Evolutionary conservation across 2,888 invertebrate species (phyloP), one percentile per base, ranked within the genome.

Genomic region (Zygothrica quintamaculata): DNA sequence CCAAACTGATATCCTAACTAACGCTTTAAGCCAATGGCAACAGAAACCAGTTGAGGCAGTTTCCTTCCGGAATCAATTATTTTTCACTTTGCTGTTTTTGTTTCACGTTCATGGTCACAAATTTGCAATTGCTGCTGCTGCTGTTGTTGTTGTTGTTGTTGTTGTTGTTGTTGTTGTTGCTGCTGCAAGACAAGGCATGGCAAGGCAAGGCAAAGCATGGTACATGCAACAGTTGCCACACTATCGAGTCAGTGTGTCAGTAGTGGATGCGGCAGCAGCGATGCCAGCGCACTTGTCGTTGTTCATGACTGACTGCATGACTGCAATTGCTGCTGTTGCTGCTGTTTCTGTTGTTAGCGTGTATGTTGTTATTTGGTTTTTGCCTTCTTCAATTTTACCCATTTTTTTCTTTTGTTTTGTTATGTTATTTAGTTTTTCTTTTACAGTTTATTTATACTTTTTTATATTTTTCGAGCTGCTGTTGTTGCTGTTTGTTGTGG

Each of bases 61-160:
- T 90, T 90, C 90, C 90, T 90, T 90, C 90, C 90, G 90, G 90
- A 90, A 89, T 89, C 87, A 89, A 89, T 90, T 89, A 90, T 85
- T 84, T 81, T 77, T 72, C 74, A 74, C 71, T 81, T 72, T 70
- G 65, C 59, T 67, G 65, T 61, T 42, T 42, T 58, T 65, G 50
- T 81, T 86, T 84, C 77, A 81, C 75, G 80, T 81, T 81, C 80
- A 81, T 84, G 80, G 80, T 69, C 84, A 75, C 78, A 69, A 55
- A 67, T 65, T 59, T 52, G 59, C 60, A 51, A 66, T 57, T 64
- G 65, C 46, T 40, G 59, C 50, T 39, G 34, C 42, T 34, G 18
- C 22, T 37, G 33, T n/a, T 29, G 18, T 15, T 33, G 16, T 16
- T 34, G 52, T 26, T 31, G 25, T 26, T 43, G 68, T 33, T 64